Evolutionary conservation across 2,797 vertebrate genomes (phyloP).

Genomic region (Poecile montanus): DNA sequence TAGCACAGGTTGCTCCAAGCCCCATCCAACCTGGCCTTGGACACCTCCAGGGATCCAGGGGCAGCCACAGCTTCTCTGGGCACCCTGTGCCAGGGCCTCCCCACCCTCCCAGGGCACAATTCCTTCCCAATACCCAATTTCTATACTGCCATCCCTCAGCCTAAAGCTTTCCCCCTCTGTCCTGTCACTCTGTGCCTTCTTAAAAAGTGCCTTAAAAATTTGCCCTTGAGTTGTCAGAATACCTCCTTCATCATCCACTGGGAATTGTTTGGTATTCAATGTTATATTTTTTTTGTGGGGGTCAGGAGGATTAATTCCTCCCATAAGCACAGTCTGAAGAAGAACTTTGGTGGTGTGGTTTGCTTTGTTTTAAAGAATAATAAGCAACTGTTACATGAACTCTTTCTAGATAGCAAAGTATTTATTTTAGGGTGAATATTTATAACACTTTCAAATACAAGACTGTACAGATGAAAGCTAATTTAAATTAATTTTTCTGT

Average conservation of each 20-base stretch:
- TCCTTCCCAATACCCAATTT: neutral
- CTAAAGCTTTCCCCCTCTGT: neutral
- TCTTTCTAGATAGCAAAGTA: neutral
- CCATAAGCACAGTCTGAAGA: neutral
- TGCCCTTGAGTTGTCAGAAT: neutral
- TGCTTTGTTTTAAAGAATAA: neutral
- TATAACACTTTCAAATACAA: neutral
- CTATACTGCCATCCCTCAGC: neutral
- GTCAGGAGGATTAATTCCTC: neutral
- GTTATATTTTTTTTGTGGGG: neutral
- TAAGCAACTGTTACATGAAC: neutral
- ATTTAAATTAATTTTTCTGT: neutral
- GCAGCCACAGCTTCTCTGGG: neutral
- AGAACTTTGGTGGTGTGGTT: neutral
- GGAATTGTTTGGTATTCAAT: neutral
- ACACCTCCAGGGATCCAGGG: neutral
- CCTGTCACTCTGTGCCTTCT: neutral
- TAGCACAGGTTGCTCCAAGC: accelerated
- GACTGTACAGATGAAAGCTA: neutral
- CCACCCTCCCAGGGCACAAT: neutral
- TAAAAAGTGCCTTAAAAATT: neutral
- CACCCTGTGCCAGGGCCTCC: neutral
- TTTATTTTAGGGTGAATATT: neutral
- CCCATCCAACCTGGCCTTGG: accelerated
- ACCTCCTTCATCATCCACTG: neutral